phyloP scores from a whole-genome alignment of 2,888 invertebrate genomes.

The Erynnis tages region DNA sequence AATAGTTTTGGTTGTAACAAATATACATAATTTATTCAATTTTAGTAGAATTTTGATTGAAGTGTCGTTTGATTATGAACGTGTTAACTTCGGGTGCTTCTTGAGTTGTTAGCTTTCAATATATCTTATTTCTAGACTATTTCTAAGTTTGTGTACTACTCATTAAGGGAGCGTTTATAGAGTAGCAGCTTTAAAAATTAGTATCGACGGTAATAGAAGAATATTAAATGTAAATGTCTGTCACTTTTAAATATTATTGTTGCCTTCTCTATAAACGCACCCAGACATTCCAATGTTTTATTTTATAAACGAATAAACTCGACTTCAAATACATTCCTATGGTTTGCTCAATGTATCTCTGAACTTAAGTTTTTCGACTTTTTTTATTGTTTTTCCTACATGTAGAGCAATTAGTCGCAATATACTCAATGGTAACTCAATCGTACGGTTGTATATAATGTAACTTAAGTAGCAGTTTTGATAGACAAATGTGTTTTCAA shows the following conservation, averaged over 20 bases:
- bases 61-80: slow-evolving; percentile 62
- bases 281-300: slow-evolving; percentile 32
- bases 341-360: slow-evolving; percentile 36
- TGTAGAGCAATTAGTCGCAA: slow-evolving; percentile 58
- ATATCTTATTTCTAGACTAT: slow-evolving; percentile 14
- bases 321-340: slow-evolving; percentile 34
- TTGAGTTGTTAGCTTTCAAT: slow-evolving; percentile 36
- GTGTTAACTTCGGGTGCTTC: slow-evolving; percentile 65
- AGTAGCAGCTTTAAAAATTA: too few species aligned
- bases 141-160: slow-evolving; percentile 24
- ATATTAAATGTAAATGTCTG: too few species aligned
- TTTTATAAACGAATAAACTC: slow-evolving; percentile 32
- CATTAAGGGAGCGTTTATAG: slow-evolving; percentile 25
- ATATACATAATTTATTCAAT: slow-evolving; percentile 71
- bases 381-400: slow-evolving; percentile 44
- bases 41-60: slow-evolving; percentile 69
- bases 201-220: too few species aligned
- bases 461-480: slow-evolving; percentile 44
- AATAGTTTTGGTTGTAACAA: too few species aligned
- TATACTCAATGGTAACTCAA: slow-evolving; percentile 61
- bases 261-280: slow-evolving; percentile 10
- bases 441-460: slow-evolving; percentile 41
- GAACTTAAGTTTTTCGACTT: slow-evolving; percentile 35
- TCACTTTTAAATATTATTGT: too few species aligned
- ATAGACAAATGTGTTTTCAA: slow-evolving; percentile 57